phyloP scores from a whole-genome alignment of 2,888 invertebrate genomes.

The Catocala nupta region DNA sequence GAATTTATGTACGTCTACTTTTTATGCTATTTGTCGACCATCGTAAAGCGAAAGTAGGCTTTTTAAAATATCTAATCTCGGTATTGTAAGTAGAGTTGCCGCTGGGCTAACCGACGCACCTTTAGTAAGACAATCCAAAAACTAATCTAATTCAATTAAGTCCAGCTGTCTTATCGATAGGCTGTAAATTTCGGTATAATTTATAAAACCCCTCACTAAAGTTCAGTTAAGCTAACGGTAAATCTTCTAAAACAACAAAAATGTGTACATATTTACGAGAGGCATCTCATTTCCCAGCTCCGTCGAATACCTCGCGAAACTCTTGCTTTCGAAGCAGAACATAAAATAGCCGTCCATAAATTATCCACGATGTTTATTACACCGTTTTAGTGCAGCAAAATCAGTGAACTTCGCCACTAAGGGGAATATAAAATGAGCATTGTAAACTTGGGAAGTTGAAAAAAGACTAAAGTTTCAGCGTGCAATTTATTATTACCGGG shows the following conservation, averaged over 20 bases:
- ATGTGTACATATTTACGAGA: slow-evolving; percentile 8
- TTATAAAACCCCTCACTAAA: too few species aligned
- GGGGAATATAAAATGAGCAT: slow-evolving; percentile 11
- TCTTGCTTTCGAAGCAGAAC: slow-evolving; percentile 7
- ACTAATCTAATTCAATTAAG: too few species aligned
- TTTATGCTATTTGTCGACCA: too few species aligned
- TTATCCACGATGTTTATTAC: slow-evolving; percentile 13
- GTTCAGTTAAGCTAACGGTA: too few species aligned
- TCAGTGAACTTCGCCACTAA: slow-evolving; percentile 16
- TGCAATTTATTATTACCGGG: slow-evolving; percentile 2
- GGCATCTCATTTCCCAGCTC: slow-evolving; percentile 3
- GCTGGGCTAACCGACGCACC: too few species aligned
- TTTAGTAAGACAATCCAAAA: too few species aligned
- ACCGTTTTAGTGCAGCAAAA: slow-evolving; percentile 13
- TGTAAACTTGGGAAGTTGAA: slow-evolving; percentile 11
- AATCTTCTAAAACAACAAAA: slow-evolving; percentile 2
- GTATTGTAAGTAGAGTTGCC: too few species aligned
- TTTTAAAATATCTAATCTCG: too few species aligned
- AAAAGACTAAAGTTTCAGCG: slow-evolving; percentile 9
- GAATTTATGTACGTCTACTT: too few species aligned
- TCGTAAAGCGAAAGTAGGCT: too few species aligned
- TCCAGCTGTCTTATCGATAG: too few species aligned
- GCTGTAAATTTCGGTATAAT: too few species aligned
- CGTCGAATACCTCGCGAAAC: slow-evolving; percentile 1
- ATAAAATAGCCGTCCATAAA: slow-evolving; percentile 13